These are phyloP conservation scores for Rhagonycha fulva DNA, from an alignment of 2,888 invertebrate genomes.

Conservation along the genomic window DNA sequence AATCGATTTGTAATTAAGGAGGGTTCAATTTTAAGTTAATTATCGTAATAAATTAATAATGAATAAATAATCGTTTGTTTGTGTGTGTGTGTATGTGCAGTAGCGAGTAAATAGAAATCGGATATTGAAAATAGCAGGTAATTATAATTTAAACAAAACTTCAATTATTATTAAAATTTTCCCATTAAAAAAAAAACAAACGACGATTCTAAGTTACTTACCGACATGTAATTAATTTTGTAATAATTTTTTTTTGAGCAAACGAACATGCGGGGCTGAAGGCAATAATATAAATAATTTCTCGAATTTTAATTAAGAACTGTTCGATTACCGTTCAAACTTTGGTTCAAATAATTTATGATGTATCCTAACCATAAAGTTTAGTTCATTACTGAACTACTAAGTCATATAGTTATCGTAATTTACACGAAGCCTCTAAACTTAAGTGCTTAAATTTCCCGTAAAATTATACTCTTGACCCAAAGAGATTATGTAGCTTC, in stretches of 20 bases:
- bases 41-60: not conserved
- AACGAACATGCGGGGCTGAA: not conserved
- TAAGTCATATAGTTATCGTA: conserved; percentile 4
- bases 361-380: not conserved
- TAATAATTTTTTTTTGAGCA: not conserved
- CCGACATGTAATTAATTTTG: not conserved
- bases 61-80: not conserved
- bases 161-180: not conserved
- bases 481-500: conserved; percentile 1
- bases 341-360: not conserved
- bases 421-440: not conserved
- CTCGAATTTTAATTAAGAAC: not conserved
- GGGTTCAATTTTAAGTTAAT: not conserved
- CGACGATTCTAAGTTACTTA: not conserved
- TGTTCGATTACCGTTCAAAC: not conserved
- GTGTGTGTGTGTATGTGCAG: not conserved
- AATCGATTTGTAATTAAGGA: not conserved
- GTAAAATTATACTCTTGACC: conserved; percentile 12
- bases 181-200: no score
- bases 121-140: not conserved
- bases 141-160: not conserved
- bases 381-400: not conserved
- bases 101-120: not conserved
- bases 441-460: conserved; percentile 12
- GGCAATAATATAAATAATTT: not conserved